Evolutionary conservation across 1,140 invertebrate genomes (phyloP).

Genomic region (Drosophila chauvacae): DNA sequence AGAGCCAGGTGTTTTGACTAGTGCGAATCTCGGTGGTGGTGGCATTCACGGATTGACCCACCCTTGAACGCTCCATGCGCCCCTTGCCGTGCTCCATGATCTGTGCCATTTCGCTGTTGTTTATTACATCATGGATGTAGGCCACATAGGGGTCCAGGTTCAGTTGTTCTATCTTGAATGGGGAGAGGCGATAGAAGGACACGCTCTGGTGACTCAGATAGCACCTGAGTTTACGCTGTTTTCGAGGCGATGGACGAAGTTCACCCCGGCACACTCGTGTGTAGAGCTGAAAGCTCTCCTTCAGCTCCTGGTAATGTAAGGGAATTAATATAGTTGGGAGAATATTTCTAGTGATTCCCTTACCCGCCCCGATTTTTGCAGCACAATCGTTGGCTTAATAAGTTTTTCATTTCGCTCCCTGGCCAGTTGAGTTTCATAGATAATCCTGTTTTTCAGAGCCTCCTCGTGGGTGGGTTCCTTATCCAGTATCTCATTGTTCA

Average conservation of each 20-base stretch:
- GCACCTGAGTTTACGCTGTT: slow-evolving; percentile 86
- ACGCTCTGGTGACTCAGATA: slow-evolving; percentile 89
- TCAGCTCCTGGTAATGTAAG: neutral
- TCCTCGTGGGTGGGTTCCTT: slow-evolving; percentile 30
- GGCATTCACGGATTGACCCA: slow-evolving; percentile 86
- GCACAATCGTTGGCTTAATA: neutral
- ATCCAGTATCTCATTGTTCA: slow-evolving; percentile 57
- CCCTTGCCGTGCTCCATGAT: slow-evolving; percentile 92
- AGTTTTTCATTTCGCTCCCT: slow-evolving; percentile 11
- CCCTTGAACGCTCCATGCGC: slow-evolving; percentile 90
- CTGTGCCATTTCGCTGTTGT: slow-evolving; percentile 87
- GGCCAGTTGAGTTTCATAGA: slow-evolving; percentile 31
- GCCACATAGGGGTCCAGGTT: slow-evolving; percentile 93
- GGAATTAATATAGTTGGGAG: neutral
- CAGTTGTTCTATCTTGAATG: slow-evolving; percentile 96
- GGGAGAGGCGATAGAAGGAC: slow-evolving; percentile 91
- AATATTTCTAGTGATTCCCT: neutral
- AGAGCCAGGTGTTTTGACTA: slow-evolving; percentile 98
- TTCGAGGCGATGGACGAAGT: slow-evolving; percentile 76
- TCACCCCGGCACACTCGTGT: slow-evolving; percentile 95
- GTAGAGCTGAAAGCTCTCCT: slow-evolving; percentile 84
- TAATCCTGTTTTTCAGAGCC: slow-evolving; percentile 32
- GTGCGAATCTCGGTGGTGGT: slow-evolving; percentile 91
- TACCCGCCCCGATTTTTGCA: neutral
- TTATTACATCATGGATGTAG: slow-evolving; percentile 91